These are phyloP conservation scores for Nothocercus julius DNA, from an alignment of 2,113 vertebrate genomes.

Conservation along the genomic window DNA sequence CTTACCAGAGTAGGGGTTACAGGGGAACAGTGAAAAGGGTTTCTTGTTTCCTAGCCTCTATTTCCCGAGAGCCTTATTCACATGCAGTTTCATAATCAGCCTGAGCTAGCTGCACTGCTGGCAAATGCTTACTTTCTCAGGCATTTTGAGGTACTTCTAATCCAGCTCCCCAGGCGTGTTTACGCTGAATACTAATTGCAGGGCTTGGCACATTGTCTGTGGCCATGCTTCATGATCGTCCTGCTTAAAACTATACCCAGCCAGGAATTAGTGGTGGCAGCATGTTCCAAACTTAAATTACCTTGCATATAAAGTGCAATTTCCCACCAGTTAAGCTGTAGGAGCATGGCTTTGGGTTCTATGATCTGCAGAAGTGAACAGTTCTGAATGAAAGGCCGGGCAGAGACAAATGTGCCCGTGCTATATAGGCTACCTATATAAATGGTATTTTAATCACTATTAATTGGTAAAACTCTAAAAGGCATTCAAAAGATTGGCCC, in stretches of 20 bases:
- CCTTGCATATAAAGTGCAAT: not conserved
- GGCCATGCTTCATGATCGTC: not conserved
- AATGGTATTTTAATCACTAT: not conserved
- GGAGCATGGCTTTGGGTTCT: not conserved
- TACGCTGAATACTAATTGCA: not conserved
- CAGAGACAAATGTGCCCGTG: not conserved
- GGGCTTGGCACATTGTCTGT: not conserved
- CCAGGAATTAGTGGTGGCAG: not conserved
- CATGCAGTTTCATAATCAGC: not conserved
- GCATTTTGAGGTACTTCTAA: not conserved
- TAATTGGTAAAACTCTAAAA: not conserved
- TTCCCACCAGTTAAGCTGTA: not conserved
- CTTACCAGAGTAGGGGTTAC: not conserved
- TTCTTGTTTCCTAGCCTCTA: not conserved
- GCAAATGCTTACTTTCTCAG: not conserved
- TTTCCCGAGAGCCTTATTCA: not conserved
- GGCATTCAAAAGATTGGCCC: not conserved
- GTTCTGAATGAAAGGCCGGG: not conserved
- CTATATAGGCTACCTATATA: not conserved
- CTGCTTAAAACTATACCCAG: not conserved
- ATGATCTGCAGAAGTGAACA: not conserved
- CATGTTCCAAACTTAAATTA: fast-evolving
- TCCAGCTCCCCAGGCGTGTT: not conserved
- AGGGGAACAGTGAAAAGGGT: not conserved
- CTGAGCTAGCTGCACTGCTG: not conserved